phyloP scores from a whole-genome alignment of 1,140 invertebrate species.

The Drusus annulatus region DNA sequence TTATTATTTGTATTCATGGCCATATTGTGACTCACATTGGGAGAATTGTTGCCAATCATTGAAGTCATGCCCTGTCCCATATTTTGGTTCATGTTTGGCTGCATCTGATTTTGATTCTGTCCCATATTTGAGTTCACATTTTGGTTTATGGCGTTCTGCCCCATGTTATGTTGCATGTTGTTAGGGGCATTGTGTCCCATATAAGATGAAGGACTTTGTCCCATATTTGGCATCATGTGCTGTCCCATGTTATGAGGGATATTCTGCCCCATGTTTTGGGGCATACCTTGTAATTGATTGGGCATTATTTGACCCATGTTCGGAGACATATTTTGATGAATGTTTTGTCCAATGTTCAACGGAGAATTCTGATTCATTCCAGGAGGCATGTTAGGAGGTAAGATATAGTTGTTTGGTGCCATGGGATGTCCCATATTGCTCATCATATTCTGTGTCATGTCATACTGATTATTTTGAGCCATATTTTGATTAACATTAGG shows the following conservation, averaged over 20 bases:
- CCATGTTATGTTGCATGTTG: conserved; percentile 49
- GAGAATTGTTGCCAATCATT: conserved; percentile 37
- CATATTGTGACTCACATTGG: conserved; percentile 41
- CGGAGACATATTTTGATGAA: conserved; percentile 38
- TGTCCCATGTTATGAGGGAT: conserved; percentile 33
- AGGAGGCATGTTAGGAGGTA: conserved; percentile 25
- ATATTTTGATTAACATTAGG: conserved; percentile 47
- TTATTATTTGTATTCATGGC: conserved; percentile 32
- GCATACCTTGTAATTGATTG: conserved; percentile 36
- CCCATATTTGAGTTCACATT: conserved; percentile 46
- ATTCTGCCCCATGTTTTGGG: conserved; percentile 49
- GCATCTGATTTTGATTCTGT: conserved; percentile 41
- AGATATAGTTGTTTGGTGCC: conserved; percentile 22
- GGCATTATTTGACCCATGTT: conserved; percentile 41
- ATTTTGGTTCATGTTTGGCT: conserved; percentile 37
- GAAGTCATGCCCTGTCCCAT: conserved; percentile 43
- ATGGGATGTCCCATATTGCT: conserved; percentile 45
- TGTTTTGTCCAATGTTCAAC: conserved; percentile 38
- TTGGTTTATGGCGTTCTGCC: conserved; percentile 39
- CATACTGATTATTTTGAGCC: conserved; percentile 27
- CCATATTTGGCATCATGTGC: conserved; percentile 36
- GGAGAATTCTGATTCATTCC: conserved; percentile 41
- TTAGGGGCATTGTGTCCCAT: conserved; percentile 47
- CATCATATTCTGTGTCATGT: conserved; percentile 50
- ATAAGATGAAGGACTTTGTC: conserved; percentile 43